Percentiles rank a stretch among this genome's conserved stretches.
Evolutionary conservation across 1,140 invertebrate species (phyloP).

Genomic region (Glomeris maerens): DNA sequence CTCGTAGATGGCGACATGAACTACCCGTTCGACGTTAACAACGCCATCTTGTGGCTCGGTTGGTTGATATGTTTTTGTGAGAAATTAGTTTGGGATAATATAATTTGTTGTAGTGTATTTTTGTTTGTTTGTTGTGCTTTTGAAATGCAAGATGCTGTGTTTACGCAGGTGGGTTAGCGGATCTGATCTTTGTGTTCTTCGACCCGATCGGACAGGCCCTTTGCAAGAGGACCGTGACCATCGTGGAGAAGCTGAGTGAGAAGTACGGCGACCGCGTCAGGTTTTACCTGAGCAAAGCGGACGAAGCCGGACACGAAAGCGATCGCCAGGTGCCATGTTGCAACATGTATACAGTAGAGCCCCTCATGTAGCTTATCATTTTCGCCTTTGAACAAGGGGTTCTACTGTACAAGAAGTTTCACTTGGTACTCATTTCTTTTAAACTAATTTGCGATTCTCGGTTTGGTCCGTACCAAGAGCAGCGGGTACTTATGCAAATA

Average conservation of each 20-base stretch:
- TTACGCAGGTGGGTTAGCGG: conserved; percentile 40
- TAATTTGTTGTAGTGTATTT: neutral
- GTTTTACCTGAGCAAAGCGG: conserved; percentile 45
- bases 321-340: conserved; percentile 38
- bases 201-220: conserved; percentile 49
- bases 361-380: neutral
- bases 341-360: too few species aligned
- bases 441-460: neutral
- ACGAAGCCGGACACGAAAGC: conserved; percentile 45
- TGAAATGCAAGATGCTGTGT: too few species aligned
- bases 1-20: conserved; percentile 46
- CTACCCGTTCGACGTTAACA: conserved; percentile 48
- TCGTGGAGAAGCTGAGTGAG: conserved; percentile 42
- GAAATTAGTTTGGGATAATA: neutral
- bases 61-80: neutral
- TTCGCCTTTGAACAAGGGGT: neutral
- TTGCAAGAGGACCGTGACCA: conserved; percentile 43
- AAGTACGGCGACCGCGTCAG: conserved; percentile 40
- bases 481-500: conserved; percentile 49
- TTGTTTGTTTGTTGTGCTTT: conserved; percentile 9
- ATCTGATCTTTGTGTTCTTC: conserved; percentile 48
- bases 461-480: conserved; percentile 5
- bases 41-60: conserved; percentile 43
- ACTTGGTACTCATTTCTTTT: neutral
- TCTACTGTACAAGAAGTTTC: neutral